Evolutionary conservation across 2,888 invertebrate species (phyloP), one percentile per base, ranked within the genome.

Genomic region (Taphrorychus bicolor): DNA sequence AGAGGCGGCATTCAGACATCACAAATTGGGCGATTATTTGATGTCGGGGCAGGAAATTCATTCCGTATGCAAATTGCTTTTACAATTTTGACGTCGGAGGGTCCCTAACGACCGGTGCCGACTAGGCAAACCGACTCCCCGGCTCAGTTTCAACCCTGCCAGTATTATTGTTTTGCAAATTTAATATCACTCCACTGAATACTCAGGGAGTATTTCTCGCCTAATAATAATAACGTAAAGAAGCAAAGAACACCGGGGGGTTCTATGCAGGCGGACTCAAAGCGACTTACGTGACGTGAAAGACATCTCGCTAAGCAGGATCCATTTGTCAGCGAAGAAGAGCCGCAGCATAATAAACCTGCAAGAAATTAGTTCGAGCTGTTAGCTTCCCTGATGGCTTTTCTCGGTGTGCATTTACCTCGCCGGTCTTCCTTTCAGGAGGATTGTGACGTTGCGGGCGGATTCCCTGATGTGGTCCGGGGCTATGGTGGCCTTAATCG

Each of bases 231-330:
- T 5, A 32, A 45, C 45, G 7, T 18, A 45, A 45, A n/a, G 14
- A 11, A 45, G 7, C 5, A 18, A 45, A 45, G 45, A 45, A 45
- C 45, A 52, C 21, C 7, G 9, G 18, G 48, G 7, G 11, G 32
- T 32, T 32, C 11, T 11, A 32, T 32, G 32, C 32, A 32, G 32
- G 11, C 32, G 32, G 7, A 5, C 21, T 52, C 52, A 52, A 14
- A 18, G n/a, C n/a, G 18, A 82, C 87, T 87, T 82, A 91, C 92
- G 85, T 67, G 94, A 92, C 74, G 90, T 89, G 79, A 96, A 95
- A 41, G 90, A 88, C 74, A 96, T 86, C 83, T 97, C 96, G 82
- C 95, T 95, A 77, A 97, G 87, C 72, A 96, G 86, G 70, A 96
- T 89, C 95, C 95, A 96, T 78, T 91, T 89, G 73, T 91, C 87